Percentiles rank a stretch among this genome's conserved stretches.
Conservation (phyloP, 2,113 vertebrate species). For the Caretta caretta region DNA sequence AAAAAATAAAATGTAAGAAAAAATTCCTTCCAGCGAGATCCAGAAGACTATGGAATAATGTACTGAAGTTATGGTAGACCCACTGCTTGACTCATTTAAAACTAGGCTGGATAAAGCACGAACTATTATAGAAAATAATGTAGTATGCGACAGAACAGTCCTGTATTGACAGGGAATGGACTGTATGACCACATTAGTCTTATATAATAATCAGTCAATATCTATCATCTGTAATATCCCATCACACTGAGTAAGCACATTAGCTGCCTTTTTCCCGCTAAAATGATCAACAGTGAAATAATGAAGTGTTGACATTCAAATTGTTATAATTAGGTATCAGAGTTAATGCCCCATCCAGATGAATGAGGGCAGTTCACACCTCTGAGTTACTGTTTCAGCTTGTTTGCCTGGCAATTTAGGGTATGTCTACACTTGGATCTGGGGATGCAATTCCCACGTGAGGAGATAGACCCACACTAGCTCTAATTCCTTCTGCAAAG, state of each 20-base stretch:
- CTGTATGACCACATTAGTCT: background rate
- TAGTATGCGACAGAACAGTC: background rate
- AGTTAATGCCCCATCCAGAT: background rate
- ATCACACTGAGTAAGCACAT: background rate
- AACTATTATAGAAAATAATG: rapidly evolving
- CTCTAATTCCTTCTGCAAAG: background rate
- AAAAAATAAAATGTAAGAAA: background rate
- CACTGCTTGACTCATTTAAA: background rate
- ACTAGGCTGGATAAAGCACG: background rate
- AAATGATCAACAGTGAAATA: background rate
- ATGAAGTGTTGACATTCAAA: background rate
- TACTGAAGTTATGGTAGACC: background rate
- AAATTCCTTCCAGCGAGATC: background rate
- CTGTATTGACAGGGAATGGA: background rate
- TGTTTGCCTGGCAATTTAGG: background rate
- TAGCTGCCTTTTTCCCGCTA: background rate
- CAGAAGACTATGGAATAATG: background rate
- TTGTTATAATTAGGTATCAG: background rate
- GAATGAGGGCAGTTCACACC: background rate
- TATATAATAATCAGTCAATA: background rate
- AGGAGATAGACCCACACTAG: background rate
- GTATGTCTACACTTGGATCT: background rate
- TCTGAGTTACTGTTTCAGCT: background rate
- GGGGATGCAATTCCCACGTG: background rate
- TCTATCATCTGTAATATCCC: background rate